Percentiles rank a stretch among this genome's conserved stretches.
Evolutionary conservation across 2,797 vertebrate species (phyloP).

Genomic region (Lacerta agilis): DNA sequence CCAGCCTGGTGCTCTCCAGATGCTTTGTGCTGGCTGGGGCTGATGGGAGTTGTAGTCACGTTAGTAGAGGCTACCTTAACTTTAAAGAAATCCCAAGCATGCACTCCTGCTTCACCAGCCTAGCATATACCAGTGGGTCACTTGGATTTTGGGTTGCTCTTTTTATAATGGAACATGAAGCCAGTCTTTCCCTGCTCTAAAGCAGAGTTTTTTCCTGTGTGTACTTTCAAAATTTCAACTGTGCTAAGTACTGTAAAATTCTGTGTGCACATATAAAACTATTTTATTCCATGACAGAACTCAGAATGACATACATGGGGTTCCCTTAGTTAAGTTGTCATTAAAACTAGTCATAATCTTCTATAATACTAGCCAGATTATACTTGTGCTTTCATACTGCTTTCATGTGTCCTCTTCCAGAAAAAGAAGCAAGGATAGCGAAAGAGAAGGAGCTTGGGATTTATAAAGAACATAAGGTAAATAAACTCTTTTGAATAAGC

Average conservation of each 20-base stretch:
- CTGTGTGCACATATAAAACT: neutral
- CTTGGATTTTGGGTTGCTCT: neutral
- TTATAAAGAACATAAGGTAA: constrained; percentile 96
- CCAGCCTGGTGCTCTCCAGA: too few species aligned
- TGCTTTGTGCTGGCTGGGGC: too few species aligned
- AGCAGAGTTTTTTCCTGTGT: neutral
- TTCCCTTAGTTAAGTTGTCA: neutral
- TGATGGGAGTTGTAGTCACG: too few species aligned
- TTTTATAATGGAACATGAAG: neutral
- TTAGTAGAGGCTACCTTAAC: too few species aligned
- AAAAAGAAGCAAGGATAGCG: constrained; percentile 93
- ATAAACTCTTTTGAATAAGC: constrained; percentile 14
- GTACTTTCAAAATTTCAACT: neutral
- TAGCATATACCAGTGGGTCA: neutral
- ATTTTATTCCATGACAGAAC: neutral
- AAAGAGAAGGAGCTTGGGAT: constrained; percentile 96
- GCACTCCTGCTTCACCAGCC: neutral
- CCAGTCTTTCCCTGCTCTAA: too few species aligned
- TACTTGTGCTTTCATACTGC: constrained; percentile 51
- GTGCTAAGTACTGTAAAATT: neutral
- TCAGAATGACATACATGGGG: too few species aligned
- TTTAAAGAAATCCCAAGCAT: neutral
- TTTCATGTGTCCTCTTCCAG: constrained; percentile 79
- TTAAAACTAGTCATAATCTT: neutral
- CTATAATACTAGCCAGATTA: constrained; percentile 26